A percentile compares a stretch with the other conserved stretches of the same genome.
phyloP scores from a whole-genome alignment of 2,888 invertebrate species.

The Eulithis prunata region DNA sequence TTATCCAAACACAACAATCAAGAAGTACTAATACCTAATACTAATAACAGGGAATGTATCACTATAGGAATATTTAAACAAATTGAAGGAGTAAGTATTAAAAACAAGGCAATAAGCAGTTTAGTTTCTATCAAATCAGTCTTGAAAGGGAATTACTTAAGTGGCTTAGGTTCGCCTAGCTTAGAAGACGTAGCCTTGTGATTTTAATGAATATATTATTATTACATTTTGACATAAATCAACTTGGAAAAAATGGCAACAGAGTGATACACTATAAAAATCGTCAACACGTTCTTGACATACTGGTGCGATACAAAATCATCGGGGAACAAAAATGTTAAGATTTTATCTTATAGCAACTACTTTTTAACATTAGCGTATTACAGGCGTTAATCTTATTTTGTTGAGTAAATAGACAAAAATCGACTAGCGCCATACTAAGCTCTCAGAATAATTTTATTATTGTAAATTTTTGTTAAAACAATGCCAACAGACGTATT shows the following conservation, averaged over 20 bases:
- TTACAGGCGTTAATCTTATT: constrained; percentile 7
- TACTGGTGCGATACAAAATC: neutral
- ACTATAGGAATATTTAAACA: constrained; percentile 3
- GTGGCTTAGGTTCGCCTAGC: neutral
- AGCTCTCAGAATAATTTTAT: constrained; percentile 16
- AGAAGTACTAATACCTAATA: constrained; percentile 15
- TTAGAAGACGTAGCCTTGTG: neutral
- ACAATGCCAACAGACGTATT: neutral
- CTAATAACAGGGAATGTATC: constrained; percentile 18
- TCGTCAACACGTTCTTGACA: no score
- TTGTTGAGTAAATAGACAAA: neutral
- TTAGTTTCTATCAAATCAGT: constrained; percentile 16
- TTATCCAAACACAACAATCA: constrained; percentile 25
- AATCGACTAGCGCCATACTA: constrained; percentile 8
- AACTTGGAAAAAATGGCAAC: no score
- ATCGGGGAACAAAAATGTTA: neutral
- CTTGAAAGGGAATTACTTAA: constrained; percentile 20
- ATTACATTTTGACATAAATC: no score
- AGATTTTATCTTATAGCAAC: constrained; percentile 11
- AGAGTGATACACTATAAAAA: no score
- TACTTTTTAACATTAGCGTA: constrained; percentile 7
- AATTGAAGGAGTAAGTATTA: neutral
- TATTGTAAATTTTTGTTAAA: constrained; percentile 3
- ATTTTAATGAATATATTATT: neutral
- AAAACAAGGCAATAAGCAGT: neutral